Evolutionary conservation across 2,113 vertebrate genomes (phyloP).

Genomic region (Scomber colias): DNA sequence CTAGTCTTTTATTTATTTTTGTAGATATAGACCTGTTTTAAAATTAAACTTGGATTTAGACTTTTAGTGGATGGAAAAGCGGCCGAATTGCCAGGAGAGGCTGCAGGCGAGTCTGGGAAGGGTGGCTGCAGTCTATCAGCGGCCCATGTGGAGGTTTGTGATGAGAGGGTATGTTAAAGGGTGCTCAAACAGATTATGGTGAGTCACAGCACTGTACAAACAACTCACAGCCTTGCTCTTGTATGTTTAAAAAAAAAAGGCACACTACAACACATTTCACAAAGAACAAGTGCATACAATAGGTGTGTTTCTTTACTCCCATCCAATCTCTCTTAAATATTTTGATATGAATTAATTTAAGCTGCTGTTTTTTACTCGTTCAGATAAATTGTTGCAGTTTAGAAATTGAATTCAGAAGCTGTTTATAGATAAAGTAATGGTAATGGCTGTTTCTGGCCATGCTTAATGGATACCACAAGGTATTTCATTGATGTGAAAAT

Average conservation of each 20-base stretch:
- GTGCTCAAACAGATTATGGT: slow-evolving; percentile 27
- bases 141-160: slow-evolving; percentile 44
- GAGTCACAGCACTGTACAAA: slow-evolving; percentile 33
- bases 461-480: too few species aligned
- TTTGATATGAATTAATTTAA: neutral
- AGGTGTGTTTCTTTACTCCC: neutral
- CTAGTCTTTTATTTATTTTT: slow-evolving; percentile 36
- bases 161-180: slow-evolving; percentile 34
- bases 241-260: neutral
- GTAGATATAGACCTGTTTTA: slow-evolving; percentile 30
- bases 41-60: slow-evolving; percentile 26
- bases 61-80: slow-evolving; percentile 29
- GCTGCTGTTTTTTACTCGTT: neutral
- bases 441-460: too few species aligned
- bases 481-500: too few species aligned
- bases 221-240: slow-evolving; percentile 1
- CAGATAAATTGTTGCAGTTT: too few species aligned
- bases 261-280: slow-evolving; percentile 25
- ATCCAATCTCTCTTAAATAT: too few species aligned
- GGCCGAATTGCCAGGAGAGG: slow-evolving; percentile 16
- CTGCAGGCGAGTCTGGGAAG: slow-evolving; percentile 11
- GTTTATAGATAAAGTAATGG: too few species aligned
- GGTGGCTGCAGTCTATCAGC: slow-evolving; percentile 42
- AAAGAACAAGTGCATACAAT: neutral
- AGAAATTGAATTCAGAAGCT: too few species aligned